A percentile compares a stretch with the other conserved stretches of the same genome.
Evolutionary conservation across 2,797 vertebrate species (phyloP).

Genomic region (Fundulus diaphanus): DNA sequence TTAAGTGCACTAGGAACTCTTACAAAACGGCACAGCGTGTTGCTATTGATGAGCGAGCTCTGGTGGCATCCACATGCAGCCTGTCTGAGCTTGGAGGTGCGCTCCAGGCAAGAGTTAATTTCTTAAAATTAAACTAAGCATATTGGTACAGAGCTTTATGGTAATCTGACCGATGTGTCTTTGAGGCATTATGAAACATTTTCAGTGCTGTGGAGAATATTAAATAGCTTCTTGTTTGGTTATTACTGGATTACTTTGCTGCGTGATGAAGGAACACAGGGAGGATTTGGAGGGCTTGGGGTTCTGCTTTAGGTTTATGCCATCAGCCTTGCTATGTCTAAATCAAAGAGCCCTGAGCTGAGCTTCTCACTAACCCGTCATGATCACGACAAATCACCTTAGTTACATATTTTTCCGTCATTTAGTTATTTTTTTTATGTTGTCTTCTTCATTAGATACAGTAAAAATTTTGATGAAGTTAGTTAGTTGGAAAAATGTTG

Average conservation of each 20-base stretch:
- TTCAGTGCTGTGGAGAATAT: slow-evolving; percentile 67
- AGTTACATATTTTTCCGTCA: slow-evolving; percentile 38
- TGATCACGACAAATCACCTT: slow-evolving; percentile 64
- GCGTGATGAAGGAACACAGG: slow-evolving; percentile 51
- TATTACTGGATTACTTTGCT: slow-evolving; percentile 65
- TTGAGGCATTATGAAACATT: slow-evolving; percentile 60
- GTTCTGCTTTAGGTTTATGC: slow-evolving; percentile 48
- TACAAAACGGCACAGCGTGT: slow-evolving; percentile 46
- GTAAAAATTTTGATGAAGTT: slow-evolving; percentile 54
- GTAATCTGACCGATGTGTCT: slow-evolving; percentile 79
- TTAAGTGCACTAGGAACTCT: slow-evolving; percentile 74
- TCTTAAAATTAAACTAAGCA: slow-evolving; percentile 83
- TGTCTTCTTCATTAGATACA: slow-evolving; percentile 54
- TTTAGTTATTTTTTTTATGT: slow-evolving; percentile 13
- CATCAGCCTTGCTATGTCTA: slow-evolving; percentile 52
- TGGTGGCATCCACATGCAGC: slow-evolving; percentile 65
- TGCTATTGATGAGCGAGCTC: slow-evolving; percentile 52
- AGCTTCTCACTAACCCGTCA: slow-evolving; percentile 51
- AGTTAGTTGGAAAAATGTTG: slow-evolving; percentile 25
- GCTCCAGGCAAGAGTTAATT: slow-evolving; percentile 83
- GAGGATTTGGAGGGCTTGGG: slow-evolving; percentile 39
- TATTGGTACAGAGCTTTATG: slow-evolving; percentile 81
- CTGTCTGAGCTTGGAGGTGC: slow-evolving; percentile 75
- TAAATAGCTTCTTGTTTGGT: slow-evolving; percentile 68
- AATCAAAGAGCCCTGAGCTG: slow-evolving; percentile 62